phyloP scores from a whole-genome alignment of 2,797 vertebrate genomes.

The Babyrousa celebensis region DNA sequence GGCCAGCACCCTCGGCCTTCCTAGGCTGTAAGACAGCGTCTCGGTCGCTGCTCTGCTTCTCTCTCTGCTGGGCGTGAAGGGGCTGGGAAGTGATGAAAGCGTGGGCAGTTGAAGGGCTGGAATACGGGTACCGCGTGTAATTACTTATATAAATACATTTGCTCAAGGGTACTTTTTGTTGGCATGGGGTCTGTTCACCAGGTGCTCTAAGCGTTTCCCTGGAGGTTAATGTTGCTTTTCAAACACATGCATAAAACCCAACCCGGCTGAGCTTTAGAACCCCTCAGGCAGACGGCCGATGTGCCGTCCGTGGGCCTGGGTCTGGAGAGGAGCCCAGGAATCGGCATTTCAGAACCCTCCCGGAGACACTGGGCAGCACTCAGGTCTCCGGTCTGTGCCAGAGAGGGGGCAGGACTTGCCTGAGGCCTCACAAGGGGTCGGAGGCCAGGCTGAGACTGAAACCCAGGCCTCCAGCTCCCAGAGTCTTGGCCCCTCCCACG shows the following conservation, averaged over 20 bases:
- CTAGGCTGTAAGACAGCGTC: background rate
- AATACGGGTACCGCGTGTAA: background rate
- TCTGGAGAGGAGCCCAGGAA: background rate
- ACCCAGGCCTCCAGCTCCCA: background rate
- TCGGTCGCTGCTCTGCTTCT: background rate
- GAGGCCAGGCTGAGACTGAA: background rate
- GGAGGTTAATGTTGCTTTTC: background rate
- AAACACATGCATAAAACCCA: background rate
- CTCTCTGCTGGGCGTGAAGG: background rate
- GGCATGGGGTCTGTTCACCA: background rate
- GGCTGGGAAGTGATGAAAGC: background rate
- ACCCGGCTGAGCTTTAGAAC: background rate
- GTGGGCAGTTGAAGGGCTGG: background rate
- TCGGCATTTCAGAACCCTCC: background rate
- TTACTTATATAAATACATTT: background rate
- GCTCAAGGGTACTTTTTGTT: slow-evolving; percentile 13
- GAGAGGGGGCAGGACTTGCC: background rate
- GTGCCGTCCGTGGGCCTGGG: background rate
- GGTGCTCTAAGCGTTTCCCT: slow-evolving; percentile 17
- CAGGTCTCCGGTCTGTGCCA: background rate
- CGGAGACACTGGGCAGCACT: background rate
- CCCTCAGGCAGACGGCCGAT: background rate
- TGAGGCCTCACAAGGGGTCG: background rate
- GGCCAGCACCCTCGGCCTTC: background rate
- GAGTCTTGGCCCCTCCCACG: background rate